Evolutionary conservation across 1,140 invertebrate genomes (phyloP).

Genomic region (Calephelis virginiensis): DNA sequence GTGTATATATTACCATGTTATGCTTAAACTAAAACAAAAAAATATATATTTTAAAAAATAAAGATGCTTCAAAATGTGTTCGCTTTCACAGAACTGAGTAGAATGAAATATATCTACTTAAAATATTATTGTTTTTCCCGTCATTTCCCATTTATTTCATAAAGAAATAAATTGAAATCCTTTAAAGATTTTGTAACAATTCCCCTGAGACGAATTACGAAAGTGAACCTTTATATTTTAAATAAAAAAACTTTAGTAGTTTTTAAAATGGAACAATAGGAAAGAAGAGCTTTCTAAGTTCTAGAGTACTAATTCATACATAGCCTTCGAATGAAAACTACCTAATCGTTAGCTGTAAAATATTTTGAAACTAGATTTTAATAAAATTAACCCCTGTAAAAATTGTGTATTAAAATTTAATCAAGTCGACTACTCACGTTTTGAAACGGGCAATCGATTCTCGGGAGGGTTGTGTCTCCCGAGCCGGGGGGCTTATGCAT

Average conservation of each 20-base stretch:
- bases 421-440: conserved; percentile 57
- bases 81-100: too few relatives aligned
- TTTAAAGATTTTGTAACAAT: background rate
- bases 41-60: too few relatives aligned
- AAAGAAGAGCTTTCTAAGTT: conserved; percentile 2
- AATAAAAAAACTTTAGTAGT: background rate
- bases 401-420: conserved; percentile 16
- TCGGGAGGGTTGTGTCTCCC: conserved; percentile 56
- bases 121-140: too few relatives aligned
- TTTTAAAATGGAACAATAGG: background rate
- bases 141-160: too few relatives aligned
- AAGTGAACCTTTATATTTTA: background rate
- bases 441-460: conserved; percentile 72
- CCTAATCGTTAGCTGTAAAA: background rate
- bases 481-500: conserved; percentile 64
- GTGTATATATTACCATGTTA: too few relatives aligned
- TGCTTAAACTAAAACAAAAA: too few relatives aligned
- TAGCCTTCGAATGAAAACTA: background rate
- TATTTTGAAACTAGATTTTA: background rate
- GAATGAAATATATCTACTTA: too few relatives aligned
- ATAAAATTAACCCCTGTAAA: conserved; percentile 6
- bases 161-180: too few relatives aligned
- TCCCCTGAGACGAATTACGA: background rate
- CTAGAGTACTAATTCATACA: background rate
- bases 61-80: too few relatives aligned